Evolutionary conservation across 2,113 vertebrate genomes (phyloP).

Genomic region (Empidonax traillii): DNA sequence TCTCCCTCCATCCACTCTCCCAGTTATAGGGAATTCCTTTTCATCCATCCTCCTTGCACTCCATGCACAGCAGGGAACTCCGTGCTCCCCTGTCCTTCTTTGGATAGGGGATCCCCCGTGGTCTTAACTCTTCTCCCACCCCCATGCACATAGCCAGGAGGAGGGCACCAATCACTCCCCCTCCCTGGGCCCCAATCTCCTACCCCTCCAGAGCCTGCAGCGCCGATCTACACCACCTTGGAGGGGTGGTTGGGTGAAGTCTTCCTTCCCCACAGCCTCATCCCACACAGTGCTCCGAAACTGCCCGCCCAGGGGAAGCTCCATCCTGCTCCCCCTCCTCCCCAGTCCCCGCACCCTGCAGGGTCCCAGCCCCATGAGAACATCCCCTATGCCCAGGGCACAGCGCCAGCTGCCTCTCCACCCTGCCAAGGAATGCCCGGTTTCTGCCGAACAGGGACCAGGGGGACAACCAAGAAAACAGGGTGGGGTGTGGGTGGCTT

Average conservation of each 20-base stretch:
- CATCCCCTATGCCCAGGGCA: background rate
- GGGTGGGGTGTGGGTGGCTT: background rate
- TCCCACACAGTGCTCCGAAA: constrained; percentile 33
- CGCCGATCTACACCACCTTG: background rate
- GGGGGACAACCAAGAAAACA: background rate
- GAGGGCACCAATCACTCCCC: background rate
- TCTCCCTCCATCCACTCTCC: background rate
- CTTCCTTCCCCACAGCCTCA: constrained; percentile 44
- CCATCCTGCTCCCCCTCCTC: background rate
- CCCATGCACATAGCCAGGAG: fast-evolving
- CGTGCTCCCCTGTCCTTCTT: background rate
- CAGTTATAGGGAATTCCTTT: background rate
- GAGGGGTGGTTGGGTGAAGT: background rate
- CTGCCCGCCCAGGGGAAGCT: constrained; percentile 53
- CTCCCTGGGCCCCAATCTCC: background rate
- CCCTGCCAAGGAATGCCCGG: background rate
- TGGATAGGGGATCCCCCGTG: fast-evolving
- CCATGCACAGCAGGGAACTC: too few species aligned
- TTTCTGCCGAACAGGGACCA: background rate
- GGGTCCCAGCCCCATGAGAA: background rate
- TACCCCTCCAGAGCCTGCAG: constrained; percentile 43
- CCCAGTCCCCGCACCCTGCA: background rate
- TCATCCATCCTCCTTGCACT: background rate
- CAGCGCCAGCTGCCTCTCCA: background rate
- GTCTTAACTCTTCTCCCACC: background rate